Percentiles rank a stretch among this genome's conserved stretches.
phyloP scores from a whole-genome alignment of 2,888 invertebrate species.

The Fragum fragum region DNA sequence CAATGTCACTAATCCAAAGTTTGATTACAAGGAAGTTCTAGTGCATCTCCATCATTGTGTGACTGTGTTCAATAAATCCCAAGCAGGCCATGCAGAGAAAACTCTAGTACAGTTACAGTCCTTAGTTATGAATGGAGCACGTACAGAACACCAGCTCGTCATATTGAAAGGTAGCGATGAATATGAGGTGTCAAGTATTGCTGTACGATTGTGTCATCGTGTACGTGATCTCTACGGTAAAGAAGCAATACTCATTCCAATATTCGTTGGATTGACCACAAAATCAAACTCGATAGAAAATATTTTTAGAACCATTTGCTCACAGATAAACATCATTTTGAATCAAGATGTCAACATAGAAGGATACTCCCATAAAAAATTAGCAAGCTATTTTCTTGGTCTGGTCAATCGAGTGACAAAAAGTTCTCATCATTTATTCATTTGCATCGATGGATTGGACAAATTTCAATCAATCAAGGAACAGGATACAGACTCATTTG shows the following conservation, averaged over 20 bases:
- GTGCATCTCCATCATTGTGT: conserved; percentile 67
- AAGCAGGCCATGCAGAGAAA: conserved; percentile 39
- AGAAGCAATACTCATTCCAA: conserved; percentile 64
- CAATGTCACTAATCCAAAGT: conserved; percentile 17
- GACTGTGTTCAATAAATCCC: conserved; percentile 34
- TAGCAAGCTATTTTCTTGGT: conserved; percentile 75
- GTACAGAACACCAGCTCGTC: conserved; percentile 65
- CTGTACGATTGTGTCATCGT: conserved; percentile 60
- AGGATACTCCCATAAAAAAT: conserved; percentile 56
- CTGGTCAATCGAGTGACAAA: conserved; percentile 74
- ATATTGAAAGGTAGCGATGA: conserved; percentile 65
- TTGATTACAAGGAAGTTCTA: conserved; percentile 58
- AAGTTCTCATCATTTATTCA: conserved; percentile 61
- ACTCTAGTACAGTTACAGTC: conserved; percentile 61
- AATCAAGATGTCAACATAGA: conserved; percentile 69
- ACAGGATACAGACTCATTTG: conserved; percentile 57
- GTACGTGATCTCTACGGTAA: conserved; percentile 67
- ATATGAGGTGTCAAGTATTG: conserved; percentile 62
- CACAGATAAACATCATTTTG: conserved; percentile 64
- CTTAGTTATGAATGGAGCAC: conserved; percentile 60
- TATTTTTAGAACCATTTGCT: conserved; percentile 64
- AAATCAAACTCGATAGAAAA: conserved; percentile 56
- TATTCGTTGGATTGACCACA: conserved; percentile 66
- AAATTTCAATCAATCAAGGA: conserved; percentile 72
- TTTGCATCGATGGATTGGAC: conserved; percentile 73